Evolutionary conservation across 2,888 invertebrate species (phyloP), one percentile per base, ranked within the genome.

Genomic region (Eupithecia exiguata): DNA sequence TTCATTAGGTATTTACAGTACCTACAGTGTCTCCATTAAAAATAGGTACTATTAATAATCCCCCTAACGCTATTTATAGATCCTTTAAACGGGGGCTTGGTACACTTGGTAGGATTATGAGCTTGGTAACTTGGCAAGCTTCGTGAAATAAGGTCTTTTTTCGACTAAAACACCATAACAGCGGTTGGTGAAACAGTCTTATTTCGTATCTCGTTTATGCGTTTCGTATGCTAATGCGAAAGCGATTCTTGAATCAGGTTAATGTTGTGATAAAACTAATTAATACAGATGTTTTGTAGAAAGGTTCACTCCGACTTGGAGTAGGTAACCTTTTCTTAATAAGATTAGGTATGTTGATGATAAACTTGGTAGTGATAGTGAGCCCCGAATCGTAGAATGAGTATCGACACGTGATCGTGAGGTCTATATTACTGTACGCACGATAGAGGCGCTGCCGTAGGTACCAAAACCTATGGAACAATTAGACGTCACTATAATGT

Each of bases 181-280:
- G 43, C 40, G 18, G n/a, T 30, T 25, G 43, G 68, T 66, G 18
- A 61, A 74, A 53, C 36, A 16, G 49, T 76, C 62, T 76, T 71
- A 70, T 73, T 73, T 65, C 66, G 73, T 69, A 76, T 68, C 30
- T 61, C 53, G 75, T 68, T 75, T 70, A 72, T 72, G 53, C 68
- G 61, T 46, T 46, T 72, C 36, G 65, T 72, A 58, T 53, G 43
- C 53, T 69, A 58, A 70, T 65, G 36, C 36, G 70, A 46, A 38
- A 72, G 40, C 36, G 68, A 67, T 62, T 61, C 68, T 73, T 70
- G 86, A 83, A 81, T 68, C 72, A 69, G 69, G 71, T 72, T 75
- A 81, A 82, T 82, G 74, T 79, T 73, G 80, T 79, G 80, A 83
- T 83, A 70, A 77, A 76, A 79, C 70, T 76, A 77, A 74, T 76